phyloP scores from a whole-genome alignment of 2,888 invertebrate genomes.

The Ptychoptera contaminata region DNA sequence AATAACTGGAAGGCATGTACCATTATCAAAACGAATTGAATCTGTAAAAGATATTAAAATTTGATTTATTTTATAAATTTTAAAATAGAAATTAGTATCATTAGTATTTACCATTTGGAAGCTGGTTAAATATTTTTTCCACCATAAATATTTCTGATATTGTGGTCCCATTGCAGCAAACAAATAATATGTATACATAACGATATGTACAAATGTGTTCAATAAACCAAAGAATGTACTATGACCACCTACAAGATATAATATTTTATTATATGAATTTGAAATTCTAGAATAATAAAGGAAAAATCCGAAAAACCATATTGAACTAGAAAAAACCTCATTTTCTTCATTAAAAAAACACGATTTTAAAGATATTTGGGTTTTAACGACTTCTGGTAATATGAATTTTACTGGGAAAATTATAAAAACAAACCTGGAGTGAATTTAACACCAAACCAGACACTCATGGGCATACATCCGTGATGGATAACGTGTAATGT shows the following conservation, averaged over 20 bases:
- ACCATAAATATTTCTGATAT: slow-evolving; percentile 79
- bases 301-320: too few relatives aligned
- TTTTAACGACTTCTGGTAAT: too few relatives aligned
- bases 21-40: slow-evolving; percentile 82
- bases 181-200: slow-evolving; percentile 92
- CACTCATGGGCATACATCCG: slow-evolving; percentile 93
- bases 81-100: slow-evolving; percentile 1
- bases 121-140: slow-evolving; percentile 88
- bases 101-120: slow-evolving; percentile 64
- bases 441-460: slow-evolving; percentile 95
- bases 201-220: slow-evolving; percentile 92
- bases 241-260: slow-evolving; percentile 68
- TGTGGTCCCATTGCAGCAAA: slow-evolving; percentile 79
- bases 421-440: slow-evolving; percentile 53
- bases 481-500: slow-evolving; percentile 93
- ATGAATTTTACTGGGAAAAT: slow-evolving; percentile 1
- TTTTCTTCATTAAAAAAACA: too few relatives aligned
- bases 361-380: too few relatives aligned
- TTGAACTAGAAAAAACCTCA: too few relatives aligned
- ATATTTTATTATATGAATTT: too few relatives aligned
- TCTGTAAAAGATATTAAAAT: slow-evolving; percentile 33
- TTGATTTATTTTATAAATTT: not conserved
- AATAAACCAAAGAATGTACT: slow-evolving; percentile 90
- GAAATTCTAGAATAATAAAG: too few relatives aligned
- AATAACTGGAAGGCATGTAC: slow-evolving; percentile 83